Percentiles rank a stretch among this genome's conserved stretches.
phyloP scores from a whole-genome alignment of 2,888 invertebrate species.

The Lamellibrachia satsuma region DNA sequence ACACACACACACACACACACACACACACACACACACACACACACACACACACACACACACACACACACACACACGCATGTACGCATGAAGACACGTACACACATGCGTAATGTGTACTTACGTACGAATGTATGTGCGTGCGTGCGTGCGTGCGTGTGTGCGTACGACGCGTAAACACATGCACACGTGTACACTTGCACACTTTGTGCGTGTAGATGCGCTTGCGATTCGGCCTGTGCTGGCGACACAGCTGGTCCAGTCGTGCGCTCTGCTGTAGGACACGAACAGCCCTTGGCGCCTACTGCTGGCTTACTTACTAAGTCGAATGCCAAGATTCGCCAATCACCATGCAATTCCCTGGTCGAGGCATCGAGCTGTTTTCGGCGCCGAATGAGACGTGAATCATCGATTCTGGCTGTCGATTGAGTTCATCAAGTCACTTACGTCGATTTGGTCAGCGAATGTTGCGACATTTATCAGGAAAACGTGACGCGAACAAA shows the following conservation, averaged over 20 bases:
- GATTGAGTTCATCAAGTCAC: neutral
- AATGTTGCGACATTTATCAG: neutral
- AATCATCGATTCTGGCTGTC: neutral
- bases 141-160: neutral
- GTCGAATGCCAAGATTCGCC: neutral
- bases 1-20: neutral
- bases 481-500: neutral
- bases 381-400: slow-evolving; percentile 6
- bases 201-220: neutral
- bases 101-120: neutral
- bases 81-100: neutral
- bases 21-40: neutral
- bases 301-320: neutral
- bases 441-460: neutral
- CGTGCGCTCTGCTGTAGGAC: neutral
- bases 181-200: too few species aligned
- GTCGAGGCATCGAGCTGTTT: neutral
- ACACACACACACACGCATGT: neutral
- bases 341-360: slow-evolving; percentile 17
- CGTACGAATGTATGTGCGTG: neutral
- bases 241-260: neutral
- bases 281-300: neutral
- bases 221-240: neutral
- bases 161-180: too few species aligned
- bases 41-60: neutral